phyloP scores from a whole-genome alignment of 2,113 vertebrate species.

The Maccullochella peelii region DNA sequence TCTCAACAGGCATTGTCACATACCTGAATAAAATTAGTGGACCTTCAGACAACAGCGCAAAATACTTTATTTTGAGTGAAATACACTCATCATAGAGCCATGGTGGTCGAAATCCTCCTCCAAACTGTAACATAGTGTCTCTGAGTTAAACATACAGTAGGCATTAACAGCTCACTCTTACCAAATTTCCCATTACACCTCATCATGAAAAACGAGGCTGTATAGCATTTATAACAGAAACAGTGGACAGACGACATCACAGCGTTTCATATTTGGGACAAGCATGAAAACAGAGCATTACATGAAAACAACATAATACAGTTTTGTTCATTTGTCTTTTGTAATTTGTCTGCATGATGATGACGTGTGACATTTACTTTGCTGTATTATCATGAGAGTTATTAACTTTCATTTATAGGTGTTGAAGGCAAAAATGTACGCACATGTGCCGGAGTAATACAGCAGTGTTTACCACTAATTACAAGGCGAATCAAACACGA shows the following conservation, averaged over 20 bases:
- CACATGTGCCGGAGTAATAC: not conserved
- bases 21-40: not conserved
- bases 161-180: not conserved
- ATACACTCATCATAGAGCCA: not conserved
- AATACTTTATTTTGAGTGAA: constrained; percentile 5
- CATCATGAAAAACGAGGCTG: not conserved
- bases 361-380: not conserved
- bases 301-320: not conserved
- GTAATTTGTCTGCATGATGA: not conserved
- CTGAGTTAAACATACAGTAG: not conserved
- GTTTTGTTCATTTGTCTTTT: constrained; percentile 54
- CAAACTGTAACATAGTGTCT: not conserved
- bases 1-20: not conserved
- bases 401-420: not conserved
- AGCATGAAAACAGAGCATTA: not conserved
- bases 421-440: not conserved
- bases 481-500: constrained; percentile 7
- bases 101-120: not conserved
- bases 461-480: constrained; percentile 1
- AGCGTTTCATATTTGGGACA: not conserved
- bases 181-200: not conserved
- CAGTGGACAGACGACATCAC: not conserved
- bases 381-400: constrained; percentile 13
- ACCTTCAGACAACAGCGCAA: not conserved
- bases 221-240: not conserved